Evolutionary conservation across 2,113 vertebrate genomes (phyloP).

Genomic region (Casuarius casuarius): DNA sequence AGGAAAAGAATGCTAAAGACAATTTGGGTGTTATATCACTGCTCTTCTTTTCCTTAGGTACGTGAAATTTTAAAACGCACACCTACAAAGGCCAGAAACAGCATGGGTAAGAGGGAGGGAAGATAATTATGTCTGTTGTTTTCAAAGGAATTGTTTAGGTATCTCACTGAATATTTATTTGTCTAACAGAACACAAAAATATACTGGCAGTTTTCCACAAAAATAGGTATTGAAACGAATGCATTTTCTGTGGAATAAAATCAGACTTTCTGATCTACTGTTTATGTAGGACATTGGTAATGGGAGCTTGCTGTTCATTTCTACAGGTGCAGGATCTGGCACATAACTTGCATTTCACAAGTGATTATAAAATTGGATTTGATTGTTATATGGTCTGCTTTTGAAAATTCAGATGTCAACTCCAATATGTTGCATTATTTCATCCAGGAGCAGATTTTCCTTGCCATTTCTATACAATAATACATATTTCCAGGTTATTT

Average conservation of each 20-base stretch:
- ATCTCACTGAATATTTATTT: neutral
- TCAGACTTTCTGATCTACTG: neutral
- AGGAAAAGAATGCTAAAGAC: neutral
- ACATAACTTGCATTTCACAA: neutral
- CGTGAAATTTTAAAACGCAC: slow-evolving; percentile 93
- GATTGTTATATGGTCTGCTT: neutral
- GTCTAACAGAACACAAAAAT: neutral
- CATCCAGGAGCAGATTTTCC: neutral
- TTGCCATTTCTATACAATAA: neutral
- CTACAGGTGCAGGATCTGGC: neutral
- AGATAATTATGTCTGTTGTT: neutral
- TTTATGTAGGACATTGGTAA: neutral
- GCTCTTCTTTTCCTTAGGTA: slow-evolving; percentile 79
- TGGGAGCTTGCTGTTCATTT: neutral
- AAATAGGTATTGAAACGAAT: neutral
- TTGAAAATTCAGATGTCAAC: neutral
- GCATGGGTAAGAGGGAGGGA: slow-evolving; percentile 85
- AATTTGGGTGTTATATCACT: neutral
- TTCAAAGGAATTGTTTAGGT: neutral
- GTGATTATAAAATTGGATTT: neutral
- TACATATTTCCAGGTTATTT: neutral
- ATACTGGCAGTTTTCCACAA: neutral
- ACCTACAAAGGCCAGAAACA: slow-evolving; percentile 87
- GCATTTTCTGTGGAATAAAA: neutral
- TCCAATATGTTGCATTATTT: neutral